Base-by-base conservation (phyloP, 1,140 invertebrate species). In the Rhynchophorus ferrugineus region DNA sequence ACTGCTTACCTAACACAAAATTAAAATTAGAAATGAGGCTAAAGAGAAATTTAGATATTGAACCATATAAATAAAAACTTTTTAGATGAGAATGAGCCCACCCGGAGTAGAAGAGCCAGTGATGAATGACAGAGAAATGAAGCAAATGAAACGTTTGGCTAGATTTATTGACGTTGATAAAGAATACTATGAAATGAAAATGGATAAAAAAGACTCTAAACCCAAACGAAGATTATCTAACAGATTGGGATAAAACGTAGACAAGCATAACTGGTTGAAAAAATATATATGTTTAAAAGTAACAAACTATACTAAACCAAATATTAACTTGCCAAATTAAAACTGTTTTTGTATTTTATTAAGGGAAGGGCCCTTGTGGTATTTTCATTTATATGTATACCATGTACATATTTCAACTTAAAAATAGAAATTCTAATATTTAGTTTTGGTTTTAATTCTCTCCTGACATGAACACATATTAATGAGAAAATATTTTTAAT, bases 81-180 rank as follows among this genome's bases (percentile, higher is more conserved):
- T 73, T 73, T 70, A 82, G 80, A 80, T 79, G 75, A 70, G 79
- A 56, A 73, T 79, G 55, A 73, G 79, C 68, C 79, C 80, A 16
- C 79, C 78, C n/a, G 78, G 78, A 60, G 76, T 74, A 46, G 73
- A 78, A 55, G 67, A 68, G 22, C 72, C 75, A 0, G 76, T 71
- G 54, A 75, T 77, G 55, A 72, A 71, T 35, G 64, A 69, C 14
- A 48, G 33, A 35, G 41, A 44, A 41, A 49, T 49, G 46, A 49
- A 45, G 14, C 44, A 55, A 33, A 49, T 55, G 53, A 54, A 54
- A 37, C 66, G 73, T 46, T 59, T 78, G 16, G 67, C 69, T 42
- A 71, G 70, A 57, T 79, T 78, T 55, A 57, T 73, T 44, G 58
- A 69, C 39, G 63, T 70, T 39, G 71, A 76, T 35, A 73, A 66